A percentile compares a stretch with the other conserved stretches of the same genome.
phyloP scores from a whole-genome alignment of 2,797 vertebrate genomes.

The Cynopterus sphinx region DNA sequence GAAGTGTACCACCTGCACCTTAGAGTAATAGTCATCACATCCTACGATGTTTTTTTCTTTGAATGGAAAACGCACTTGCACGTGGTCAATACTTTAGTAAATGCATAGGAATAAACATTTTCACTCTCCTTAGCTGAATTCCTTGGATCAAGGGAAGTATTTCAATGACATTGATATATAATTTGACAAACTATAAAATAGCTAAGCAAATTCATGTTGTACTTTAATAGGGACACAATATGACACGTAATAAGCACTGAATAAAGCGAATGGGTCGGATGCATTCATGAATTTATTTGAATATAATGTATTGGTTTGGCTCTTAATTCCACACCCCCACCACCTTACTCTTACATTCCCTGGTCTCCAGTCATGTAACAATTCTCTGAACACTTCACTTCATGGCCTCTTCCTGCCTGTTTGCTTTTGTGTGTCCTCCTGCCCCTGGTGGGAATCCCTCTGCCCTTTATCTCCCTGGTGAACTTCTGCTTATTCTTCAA shows the following conservation, averaged over 20 bases:
- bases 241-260: background rate
- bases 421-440: background rate
- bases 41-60: background rate
- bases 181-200: background rate
- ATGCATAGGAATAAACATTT: background rate
- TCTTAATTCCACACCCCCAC: background rate
- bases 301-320: background rate
- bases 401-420: background rate
- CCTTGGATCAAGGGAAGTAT: background rate
- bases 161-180: background rate
- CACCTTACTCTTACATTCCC: background rate
- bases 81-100: background rate
- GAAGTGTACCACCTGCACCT: background rate
- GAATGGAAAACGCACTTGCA: background rate
- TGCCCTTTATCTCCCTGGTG: background rate
- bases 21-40: background rate
- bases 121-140: background rate
- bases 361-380: background rate
- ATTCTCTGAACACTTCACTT: background rate
- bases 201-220: background rate
- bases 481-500: background rate
- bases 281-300: too few relatives aligned
- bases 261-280: background rate
- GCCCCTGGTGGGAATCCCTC: background rate
- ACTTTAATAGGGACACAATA: background rate